Evolutionary conservation across 2,888 invertebrate species (phyloP).

Genomic region (Loripinus fragilis): DNA sequence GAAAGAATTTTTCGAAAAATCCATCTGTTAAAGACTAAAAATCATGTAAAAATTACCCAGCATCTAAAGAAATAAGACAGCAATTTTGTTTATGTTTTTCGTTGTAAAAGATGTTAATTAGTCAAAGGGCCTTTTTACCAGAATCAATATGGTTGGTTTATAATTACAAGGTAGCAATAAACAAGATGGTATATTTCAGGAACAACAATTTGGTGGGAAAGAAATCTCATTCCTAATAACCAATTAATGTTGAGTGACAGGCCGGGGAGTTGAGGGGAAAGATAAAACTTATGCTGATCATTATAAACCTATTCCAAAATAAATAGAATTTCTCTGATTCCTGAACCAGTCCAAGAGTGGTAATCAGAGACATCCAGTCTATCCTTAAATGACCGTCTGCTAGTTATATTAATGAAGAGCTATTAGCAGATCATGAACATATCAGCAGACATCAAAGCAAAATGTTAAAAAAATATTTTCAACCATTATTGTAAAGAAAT

Average conservation of each 20-base stretch:
- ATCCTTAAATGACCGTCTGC: conserved; percentile 10
- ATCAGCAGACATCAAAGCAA: too few relatives aligned
- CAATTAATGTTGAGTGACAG: conserved; percentile 21
- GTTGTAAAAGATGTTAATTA: too few relatives aligned
- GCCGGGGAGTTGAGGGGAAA: conserved; percentile 9
- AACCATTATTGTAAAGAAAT: too few relatives aligned
- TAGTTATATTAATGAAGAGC: not conserved
- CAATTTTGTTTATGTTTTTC: too few relatives aligned
- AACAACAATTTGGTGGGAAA: conserved; percentile 16
- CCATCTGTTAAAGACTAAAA: too few relatives aligned
- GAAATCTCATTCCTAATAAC: conserved; percentile 13
- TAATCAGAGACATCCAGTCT: conserved; percentile 17
- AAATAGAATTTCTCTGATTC: conserved; percentile 18
- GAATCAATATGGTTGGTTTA: too few relatives aligned
- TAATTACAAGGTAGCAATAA: conserved; percentile 6
- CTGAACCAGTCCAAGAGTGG: conserved; percentile 3
- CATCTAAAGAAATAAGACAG: too few relatives aligned
- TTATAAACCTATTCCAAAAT: conserved; percentile 17
- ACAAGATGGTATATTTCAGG: conserved; percentile 13
- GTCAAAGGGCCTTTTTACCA: too few relatives aligned
- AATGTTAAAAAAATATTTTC: too few relatives aligned
- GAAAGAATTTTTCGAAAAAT: too few relatives aligned
- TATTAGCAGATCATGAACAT: not conserved
- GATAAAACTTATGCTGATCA: conserved; percentile 17
- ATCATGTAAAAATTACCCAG: too few relatives aligned